phyloP scores from a whole-genome alignment of 2,888 invertebrate species.

The Ceraclea dissimilis region DNA sequence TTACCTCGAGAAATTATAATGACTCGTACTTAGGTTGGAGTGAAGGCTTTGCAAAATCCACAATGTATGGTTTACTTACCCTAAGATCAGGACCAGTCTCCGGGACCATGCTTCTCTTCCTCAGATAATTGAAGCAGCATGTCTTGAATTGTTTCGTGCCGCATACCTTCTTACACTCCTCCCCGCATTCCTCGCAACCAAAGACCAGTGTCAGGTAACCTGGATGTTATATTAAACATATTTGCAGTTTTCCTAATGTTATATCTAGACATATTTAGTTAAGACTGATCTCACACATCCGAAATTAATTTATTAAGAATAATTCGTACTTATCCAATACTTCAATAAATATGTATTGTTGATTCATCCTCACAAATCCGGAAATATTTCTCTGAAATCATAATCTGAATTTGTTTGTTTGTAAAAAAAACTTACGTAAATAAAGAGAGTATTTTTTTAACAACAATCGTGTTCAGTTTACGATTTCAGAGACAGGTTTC shows the following conservation, averaged over 20 bases:
- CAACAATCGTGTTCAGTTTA: too few relatives aligned
- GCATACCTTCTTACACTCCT: constrained; percentile 58
- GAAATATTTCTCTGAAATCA: too few relatives aligned
- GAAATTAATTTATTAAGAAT: not conserved
- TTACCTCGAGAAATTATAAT: too few relatives aligned
- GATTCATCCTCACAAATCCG: too few relatives aligned
- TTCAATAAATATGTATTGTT: not conserved
- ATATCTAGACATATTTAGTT: not conserved
- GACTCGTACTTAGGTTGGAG: too few relatives aligned
- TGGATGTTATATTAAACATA: constrained; percentile 26
- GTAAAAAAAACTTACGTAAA: too few relatives aligned
- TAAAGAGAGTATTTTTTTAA: too few relatives aligned
- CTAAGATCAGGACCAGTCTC: constrained; percentile 23
- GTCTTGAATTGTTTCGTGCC: constrained; percentile 62
- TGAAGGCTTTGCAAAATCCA: too few relatives aligned
- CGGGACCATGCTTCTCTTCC: constrained; percentile 38
- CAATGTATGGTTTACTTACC: constrained; percentile 17
- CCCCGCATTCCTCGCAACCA: constrained; percentile 63
- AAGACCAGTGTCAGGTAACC: constrained; percentile 48
- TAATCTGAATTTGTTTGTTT: too few relatives aligned
- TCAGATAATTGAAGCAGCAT: constrained; percentile 67
- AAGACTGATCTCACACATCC: not conserved
- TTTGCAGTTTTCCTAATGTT: not conserved
- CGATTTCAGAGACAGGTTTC: too few relatives aligned
- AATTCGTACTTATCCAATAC: not conserved